Conservation (phyloP, 2,797 vertebrate species). For the Parotocinclus haroldoi region DNA sequence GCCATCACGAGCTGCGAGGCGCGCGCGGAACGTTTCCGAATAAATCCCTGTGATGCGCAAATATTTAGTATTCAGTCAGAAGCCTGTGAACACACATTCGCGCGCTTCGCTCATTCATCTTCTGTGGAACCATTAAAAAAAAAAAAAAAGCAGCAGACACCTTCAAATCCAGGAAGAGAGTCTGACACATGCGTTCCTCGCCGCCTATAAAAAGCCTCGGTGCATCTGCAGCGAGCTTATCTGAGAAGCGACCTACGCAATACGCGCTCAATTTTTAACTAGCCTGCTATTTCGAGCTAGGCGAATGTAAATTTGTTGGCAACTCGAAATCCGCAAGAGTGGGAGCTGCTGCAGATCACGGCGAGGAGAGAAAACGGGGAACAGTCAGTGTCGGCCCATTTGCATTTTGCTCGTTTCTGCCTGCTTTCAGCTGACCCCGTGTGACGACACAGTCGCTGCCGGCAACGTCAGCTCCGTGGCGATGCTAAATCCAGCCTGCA, state of each 20-base stretch:
- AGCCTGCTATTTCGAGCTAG: slow-evolving; percentile 48
- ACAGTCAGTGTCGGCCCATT: background rate
- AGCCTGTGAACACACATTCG: too few relatives aligned
- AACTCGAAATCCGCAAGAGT: slow-evolving; percentile 42
- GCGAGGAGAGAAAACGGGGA: slow-evolving; percentile 23
- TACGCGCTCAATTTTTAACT: slow-evolving; percentile 48
- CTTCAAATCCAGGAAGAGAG: slow-evolving; percentile 44
- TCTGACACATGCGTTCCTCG: slow-evolving; percentile 42
- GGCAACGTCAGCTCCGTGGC: slow-evolving; percentile 29
- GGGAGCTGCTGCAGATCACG: slow-evolving; percentile 25
- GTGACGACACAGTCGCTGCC: slow-evolving; percentile 33
- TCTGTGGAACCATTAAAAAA: slow-evolving; percentile 7
- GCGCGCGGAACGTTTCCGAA: too few relatives aligned
- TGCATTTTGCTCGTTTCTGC: slow-evolving; percentile 1
- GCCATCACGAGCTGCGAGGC: background rate
- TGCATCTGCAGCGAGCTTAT: slow-evolving; percentile 39
- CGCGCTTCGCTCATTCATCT: slow-evolving; percentile 28
- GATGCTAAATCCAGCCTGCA: slow-evolving; percentile 19
- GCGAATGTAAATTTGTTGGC: slow-evolving; percentile 49
- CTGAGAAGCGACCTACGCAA: slow-evolving; percentile 49
- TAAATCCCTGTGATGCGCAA: too few relatives aligned
- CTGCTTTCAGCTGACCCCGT: slow-evolving; percentile 34
- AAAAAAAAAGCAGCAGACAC: slow-evolving; percentile 29
- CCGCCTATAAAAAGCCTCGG: slow-evolving; percentile 36
- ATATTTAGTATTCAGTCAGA: too few relatives aligned